These are phyloP conservation scores for Amphimedon queenslandica DNA, from an alignment of 37 sponge, comb jelly and placozoan genomes.

Conservation along the genomic window DNA sequence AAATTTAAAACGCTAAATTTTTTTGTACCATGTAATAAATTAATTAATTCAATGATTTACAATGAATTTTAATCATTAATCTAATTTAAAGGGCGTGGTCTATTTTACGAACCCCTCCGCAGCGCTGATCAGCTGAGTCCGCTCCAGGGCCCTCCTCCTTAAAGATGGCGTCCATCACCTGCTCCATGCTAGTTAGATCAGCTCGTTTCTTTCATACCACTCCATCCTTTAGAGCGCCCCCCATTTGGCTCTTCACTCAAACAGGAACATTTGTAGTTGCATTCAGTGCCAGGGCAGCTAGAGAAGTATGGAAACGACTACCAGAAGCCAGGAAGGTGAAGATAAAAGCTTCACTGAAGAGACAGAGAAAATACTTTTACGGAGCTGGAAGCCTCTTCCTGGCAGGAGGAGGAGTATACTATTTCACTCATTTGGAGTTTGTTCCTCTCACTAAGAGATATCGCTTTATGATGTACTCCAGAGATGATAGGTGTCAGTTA, in stretches of 20 bases:
- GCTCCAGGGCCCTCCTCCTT: too few relatives aligned
- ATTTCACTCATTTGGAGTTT: constrained; percentile 33
- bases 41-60: too few relatives aligned
- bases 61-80: too few relatives aligned
- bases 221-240: too few relatives aligned
- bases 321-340: constrained; percentile 18
- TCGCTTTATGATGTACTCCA: constrained; percentile 44
- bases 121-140: too few relatives aligned
- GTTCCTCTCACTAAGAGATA: constrained; percentile 49
- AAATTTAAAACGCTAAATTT: too few relatives aligned
- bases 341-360: background rate
- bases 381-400: constrained; percentile 10
- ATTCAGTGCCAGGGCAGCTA: constrained; percentile 7
- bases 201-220: too few relatives aligned
- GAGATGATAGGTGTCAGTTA: constrained; percentile 9
- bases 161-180: too few relatives aligned
- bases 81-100: too few relatives aligned
- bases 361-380: constrained; percentile 7
- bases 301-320: constrained; percentile 34
- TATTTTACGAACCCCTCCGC: too few relatives aligned
- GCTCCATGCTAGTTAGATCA: too few relatives aligned
- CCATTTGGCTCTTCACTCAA: constrained; percentile 22
- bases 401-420: constrained; percentile 16
- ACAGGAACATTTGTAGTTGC: constrained; percentile 30
- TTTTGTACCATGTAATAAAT: too few relatives aligned